phyloP scores from a whole-genome alignment of 30 jellyfish, hydroid and myxozoan genomes.

The Aurelia coerulea region DNA sequence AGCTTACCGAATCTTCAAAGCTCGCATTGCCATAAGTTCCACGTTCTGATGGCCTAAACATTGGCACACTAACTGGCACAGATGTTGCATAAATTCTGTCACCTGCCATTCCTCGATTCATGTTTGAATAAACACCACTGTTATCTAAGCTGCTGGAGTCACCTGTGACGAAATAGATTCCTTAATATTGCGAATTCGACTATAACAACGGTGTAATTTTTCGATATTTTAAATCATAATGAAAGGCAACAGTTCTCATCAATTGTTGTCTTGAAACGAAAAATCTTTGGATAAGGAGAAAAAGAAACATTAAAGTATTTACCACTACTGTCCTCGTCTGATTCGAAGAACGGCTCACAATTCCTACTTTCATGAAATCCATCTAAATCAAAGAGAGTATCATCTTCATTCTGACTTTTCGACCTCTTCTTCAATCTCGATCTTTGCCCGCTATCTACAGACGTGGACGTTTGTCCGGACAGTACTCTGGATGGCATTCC shows the following conservation, averaged over 20 bases:
- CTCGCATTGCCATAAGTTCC: conserved; percentile 18
- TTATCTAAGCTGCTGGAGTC: conserved; percentile 94
- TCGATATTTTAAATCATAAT: too few species aligned
- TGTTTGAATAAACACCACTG: conserved; percentile 86
- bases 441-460: conserved; percentile 30
- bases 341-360: conserved; percentile 94
- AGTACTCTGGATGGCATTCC: conserved; percentile 52
- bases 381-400: conserved; percentile 89
- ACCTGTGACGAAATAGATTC: conserved; percentile 28
- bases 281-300: too few species aligned
- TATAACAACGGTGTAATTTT: too few species aligned
- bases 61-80: conserved; percentile 92
- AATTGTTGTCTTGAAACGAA: too few species aligned
- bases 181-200: too few species aligned
- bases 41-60: conserved; percentile 37
- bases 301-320: background rate
- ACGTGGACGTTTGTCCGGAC: conserved; percentile 5
- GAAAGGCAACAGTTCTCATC: too few species aligned
- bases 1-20: conserved; percentile 39
- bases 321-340: conserved; percentile 99
- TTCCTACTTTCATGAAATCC: conserved; percentile 86
- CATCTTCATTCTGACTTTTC: conserved; percentile 62
- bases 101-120: conserved; percentile 75
- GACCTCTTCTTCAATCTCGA: conserved; percentile 23
- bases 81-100: conserved; percentile 96